These are phyloP conservation scores for Sciurus vulgaris DNA, from an alignment of 2,797 vertebrate species.

Conservation along the genomic window DNA sequence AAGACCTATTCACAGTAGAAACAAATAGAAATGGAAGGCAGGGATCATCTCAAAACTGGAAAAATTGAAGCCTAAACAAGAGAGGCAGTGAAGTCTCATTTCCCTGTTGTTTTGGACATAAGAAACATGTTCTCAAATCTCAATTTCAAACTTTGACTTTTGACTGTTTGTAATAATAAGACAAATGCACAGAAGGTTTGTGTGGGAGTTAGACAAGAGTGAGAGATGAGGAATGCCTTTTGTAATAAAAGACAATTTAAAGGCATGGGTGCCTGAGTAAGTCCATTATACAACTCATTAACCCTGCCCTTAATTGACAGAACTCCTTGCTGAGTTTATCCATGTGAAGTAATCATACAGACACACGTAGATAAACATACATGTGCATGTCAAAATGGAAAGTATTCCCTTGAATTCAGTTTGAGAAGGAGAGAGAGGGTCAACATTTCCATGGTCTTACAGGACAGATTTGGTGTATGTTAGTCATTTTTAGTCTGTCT, in stretches of 20 bases:
- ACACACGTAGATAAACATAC: background rate
- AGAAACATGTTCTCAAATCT: conserved; percentile 2
- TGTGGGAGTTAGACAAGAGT: conserved; percentile 64
- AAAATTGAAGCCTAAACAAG: background rate
- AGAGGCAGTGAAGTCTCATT: background rate
- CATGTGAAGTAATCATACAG: conserved; percentile 18
- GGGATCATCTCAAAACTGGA: background rate
- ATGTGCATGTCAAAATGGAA: conserved; percentile 4
- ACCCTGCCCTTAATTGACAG: conserved; percentile 44
- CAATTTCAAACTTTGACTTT: conserved; percentile 64
- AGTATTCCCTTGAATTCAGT: background rate
- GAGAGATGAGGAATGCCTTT: conserved; percentile 59
- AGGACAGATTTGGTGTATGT: background rate
- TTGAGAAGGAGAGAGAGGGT: background rate
- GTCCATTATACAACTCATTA: conserved; percentile 71
- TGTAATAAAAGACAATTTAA: conserved; percentile 60
- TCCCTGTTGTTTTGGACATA: background rate
- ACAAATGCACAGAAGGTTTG: conserved; percentile 67
- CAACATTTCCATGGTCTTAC: background rate
- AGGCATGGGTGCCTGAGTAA: conserved; percentile 17
- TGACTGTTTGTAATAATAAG: conserved; percentile 63
- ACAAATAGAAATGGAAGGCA: background rate
- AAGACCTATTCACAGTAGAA: background rate
- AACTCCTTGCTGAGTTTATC: conserved; percentile 13
- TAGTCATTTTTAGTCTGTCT: background rate